Percentiles rank a stretch among this genome's conserved stretches.
phyloP scores from a whole-genome alignment of 2,113 vertebrate species.

The Ondatra zibethicus region DNA sequence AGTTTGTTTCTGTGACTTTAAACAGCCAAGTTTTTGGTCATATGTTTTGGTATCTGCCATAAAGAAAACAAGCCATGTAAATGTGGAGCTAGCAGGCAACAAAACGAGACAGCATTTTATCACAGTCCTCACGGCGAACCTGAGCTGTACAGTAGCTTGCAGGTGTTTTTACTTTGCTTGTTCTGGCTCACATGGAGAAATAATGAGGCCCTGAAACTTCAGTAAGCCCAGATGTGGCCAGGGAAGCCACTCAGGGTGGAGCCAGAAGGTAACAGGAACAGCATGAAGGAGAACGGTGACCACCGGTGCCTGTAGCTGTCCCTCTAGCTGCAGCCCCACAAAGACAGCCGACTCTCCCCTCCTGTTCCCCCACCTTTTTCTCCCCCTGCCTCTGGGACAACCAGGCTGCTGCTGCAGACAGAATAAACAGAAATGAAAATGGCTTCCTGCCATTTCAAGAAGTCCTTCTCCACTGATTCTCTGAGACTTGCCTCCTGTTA shows the following conservation, averaged over 20 bases:
- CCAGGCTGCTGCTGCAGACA: background rate
- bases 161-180: background rate
- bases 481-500: background rate
- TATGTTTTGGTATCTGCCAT: background rate
- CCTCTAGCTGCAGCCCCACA: fast-evolving
- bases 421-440: background rate
- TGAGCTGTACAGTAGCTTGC: fast-evolving
- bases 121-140: fast-evolving
- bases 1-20: background rate
- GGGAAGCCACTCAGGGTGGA: background rate
- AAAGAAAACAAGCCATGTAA: background rate
- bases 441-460: fast-evolving
- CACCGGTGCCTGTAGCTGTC: fast-evolving
- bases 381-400: no score
- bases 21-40: background rate
- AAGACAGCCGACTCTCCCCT: fast-evolving
- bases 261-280: fast-evolving
- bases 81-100: background rate
- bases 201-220: background rate
- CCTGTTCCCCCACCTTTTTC: no score
- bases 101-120: background rate
- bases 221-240: background rate
- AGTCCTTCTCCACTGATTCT: background rate
- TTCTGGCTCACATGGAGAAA: background rate
- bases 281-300: background rate